Conservation (phyloP, 2,113 vertebrate species). For the Heliornis fulica region DNA sequence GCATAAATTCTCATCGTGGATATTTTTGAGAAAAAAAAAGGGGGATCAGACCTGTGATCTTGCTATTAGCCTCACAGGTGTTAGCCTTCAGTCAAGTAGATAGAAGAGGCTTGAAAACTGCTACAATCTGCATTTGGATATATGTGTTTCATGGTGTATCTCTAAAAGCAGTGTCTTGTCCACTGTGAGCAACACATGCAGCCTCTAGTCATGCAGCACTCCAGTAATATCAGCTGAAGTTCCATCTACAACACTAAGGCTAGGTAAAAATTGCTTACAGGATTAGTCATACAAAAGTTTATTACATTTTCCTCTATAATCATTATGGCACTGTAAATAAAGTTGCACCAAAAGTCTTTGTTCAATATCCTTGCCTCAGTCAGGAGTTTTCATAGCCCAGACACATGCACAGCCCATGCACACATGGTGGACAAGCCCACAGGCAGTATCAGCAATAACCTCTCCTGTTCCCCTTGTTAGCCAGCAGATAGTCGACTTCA, state of each 20-base stretch:
- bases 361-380: not conserved
- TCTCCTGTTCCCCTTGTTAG: not conserved
- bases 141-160: not conserved
- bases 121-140: not conserved
- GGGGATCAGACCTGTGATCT: not conserved
- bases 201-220: not conserved
- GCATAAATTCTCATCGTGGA: not conserved
- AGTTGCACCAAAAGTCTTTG: not conserved
- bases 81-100: not conserved
- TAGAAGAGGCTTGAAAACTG: not conserved
- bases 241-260: not conserved
- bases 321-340: not conserved
- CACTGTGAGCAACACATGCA: not conserved
- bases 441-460: not conserved
- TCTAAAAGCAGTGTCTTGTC: not conserved
- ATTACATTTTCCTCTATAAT: not conserved
- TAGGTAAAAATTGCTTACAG: not conserved
- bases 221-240: not conserved
- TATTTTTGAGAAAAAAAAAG: not conserved
- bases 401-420: rapidly evolving
- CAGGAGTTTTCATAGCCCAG: not conserved
- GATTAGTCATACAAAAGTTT: not conserved
- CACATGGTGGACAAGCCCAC: not conserved
- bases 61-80: not conserved
- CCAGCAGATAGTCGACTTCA: not conserved